Percentiles rank a stretch among this genome's conserved stretches.
These are phyloP conservation scores for Anseranas semipalmata DNA, from an alignment of 2,113 vertebrate genomes.

Conservation along the genomic window DNA sequence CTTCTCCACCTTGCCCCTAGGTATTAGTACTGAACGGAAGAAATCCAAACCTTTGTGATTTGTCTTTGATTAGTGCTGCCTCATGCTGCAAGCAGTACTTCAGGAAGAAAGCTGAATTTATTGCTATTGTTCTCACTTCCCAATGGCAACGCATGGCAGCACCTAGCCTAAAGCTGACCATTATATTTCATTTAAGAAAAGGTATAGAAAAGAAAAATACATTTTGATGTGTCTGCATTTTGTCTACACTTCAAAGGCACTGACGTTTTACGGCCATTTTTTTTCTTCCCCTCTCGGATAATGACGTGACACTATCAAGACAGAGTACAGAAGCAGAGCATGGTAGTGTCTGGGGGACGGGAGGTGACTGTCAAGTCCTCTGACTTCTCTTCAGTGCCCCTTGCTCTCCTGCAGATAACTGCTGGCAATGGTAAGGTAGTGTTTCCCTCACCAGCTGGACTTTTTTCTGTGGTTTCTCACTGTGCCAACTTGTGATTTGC, in stretches of 20 bases:
- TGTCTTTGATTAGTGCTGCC: constrained; percentile 62
- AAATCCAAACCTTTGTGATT: constrained; percentile 50
- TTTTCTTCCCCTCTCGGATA: not conserved
- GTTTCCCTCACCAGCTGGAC: not conserved
- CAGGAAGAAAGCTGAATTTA: constrained; percentile 50
- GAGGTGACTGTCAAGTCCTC: not conserved
- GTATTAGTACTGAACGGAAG: constrained; percentile 38
- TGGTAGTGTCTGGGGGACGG: not conserved
- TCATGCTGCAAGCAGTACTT: constrained; percentile 51
- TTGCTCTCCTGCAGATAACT: not conserved
- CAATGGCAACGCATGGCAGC: not conserved
- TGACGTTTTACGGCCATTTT: constrained; percentile 16
- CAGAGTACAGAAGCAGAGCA: not conserved
- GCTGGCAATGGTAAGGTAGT: not conserved
- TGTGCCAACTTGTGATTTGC: not conserved
- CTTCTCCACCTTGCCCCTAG: constrained; percentile 20
- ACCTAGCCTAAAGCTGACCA: constrained; percentile 33
- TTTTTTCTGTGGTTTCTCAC: not conserved
- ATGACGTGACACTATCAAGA: not conserved
- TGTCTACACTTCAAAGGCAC: constrained; percentile 42
- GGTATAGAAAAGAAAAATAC: constrained; percentile 28
- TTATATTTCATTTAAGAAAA: constrained; percentile 59
- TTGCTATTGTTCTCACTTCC: constrained; percentile 53
- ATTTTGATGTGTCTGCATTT: constrained; percentile 39
- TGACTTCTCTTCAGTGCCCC: not conserved